A percentile compares a stretch with the other conserved stretches of the same genome.
Conservation (phyloP, 2,888 invertebrate species). For the Synergus laeviventris region DNA sequence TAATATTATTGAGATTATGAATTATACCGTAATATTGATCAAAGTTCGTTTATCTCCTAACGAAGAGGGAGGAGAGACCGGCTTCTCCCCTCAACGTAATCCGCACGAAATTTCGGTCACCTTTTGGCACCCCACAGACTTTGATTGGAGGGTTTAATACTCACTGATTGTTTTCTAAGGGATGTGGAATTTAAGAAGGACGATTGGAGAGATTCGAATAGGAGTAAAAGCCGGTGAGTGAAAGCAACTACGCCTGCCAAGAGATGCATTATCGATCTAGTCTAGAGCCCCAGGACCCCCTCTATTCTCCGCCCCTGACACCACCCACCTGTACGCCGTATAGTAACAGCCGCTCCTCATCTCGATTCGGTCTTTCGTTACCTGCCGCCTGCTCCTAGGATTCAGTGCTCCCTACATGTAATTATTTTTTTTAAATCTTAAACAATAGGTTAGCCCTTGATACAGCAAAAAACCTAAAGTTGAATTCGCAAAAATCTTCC, state of each 20-base stretch:
- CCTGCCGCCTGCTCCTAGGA: slow-evolving; percentile 16
- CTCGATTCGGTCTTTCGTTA: slow-evolving; percentile 43
- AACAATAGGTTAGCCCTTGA: no score
- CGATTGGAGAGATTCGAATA: slow-evolving; percentile 33
- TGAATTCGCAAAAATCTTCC: no score
- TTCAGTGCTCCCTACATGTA: not conserved
- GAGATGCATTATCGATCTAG: slow-evolving; percentile 74
- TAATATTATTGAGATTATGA: not conserved
- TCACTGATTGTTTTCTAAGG: not conserved
- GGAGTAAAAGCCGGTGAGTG: slow-evolving; percentile 63
- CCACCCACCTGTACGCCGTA: slow-evolving; percentile 70
- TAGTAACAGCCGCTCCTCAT: slow-evolving; percentile 65
- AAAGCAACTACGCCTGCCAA: slow-evolving; percentile 66
- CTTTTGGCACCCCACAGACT: not conserved
- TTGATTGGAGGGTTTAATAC: not conserved
- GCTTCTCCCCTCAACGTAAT: slow-evolving; percentile 3
- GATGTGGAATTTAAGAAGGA: slow-evolving; percentile 1
- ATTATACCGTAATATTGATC: slow-evolving; percentile 26
- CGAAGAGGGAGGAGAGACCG: slow-evolving; percentile 30
- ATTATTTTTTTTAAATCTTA: not conserved
- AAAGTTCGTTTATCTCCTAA: slow-evolving; percentile 29
- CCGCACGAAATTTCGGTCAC: slow-evolving; percentile 1
- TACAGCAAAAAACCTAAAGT: no score
- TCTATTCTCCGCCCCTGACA: slow-evolving; percentile 60
- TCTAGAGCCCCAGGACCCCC: slow-evolving; percentile 64